Conservation (phyloP, 2,113 vertebrate species). For the Toxotes jaculatrix region DNA sequence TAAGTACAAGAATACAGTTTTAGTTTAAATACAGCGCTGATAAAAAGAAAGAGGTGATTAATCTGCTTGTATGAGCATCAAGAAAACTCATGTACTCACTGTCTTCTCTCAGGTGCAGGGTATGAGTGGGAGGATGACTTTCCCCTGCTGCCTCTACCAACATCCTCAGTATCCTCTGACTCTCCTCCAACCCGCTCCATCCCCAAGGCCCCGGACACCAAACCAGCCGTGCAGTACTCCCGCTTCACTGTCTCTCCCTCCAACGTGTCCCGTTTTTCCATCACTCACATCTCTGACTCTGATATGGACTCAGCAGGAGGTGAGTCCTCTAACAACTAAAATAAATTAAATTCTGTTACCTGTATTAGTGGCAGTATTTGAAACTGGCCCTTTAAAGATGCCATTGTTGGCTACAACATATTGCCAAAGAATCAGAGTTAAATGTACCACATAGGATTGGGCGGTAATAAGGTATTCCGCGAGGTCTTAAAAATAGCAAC, state of each 20-base stretch:
- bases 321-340: slow-evolving; percentile 71
- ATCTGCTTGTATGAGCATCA: neutral
- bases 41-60: neutral
- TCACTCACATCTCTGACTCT: slow-evolving; percentile 94
- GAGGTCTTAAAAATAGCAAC: no score
- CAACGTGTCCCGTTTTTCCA: slow-evolving; percentile 92
- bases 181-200: slow-evolving; percentile 32
- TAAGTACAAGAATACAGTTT: slow-evolving; percentile 67
- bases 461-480: no score
- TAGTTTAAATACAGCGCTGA: neutral
- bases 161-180: slow-evolving; percentile 74
- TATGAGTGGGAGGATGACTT: slow-evolving; percentile 92
- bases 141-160: slow-evolving; percentile 83
- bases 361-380: no score
- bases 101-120: slow-evolving; percentile 81
- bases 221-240: slow-evolving; percentile 85
- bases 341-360: no score
- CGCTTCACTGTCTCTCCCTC: slow-evolving; percentile 94
- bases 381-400: slow-evolving; percentile 12
- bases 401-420: neutral
- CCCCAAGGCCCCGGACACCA: slow-evolving; percentile 66
- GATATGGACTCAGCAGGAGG: slow-evolving; percentile 90
- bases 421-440: neutral
- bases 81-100: neutral
- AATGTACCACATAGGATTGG: neutral